Evolutionary conservation across 2,888 invertebrate genomes (phyloP).

Genomic region (Sphaerophoria rueppellii): DNA sequence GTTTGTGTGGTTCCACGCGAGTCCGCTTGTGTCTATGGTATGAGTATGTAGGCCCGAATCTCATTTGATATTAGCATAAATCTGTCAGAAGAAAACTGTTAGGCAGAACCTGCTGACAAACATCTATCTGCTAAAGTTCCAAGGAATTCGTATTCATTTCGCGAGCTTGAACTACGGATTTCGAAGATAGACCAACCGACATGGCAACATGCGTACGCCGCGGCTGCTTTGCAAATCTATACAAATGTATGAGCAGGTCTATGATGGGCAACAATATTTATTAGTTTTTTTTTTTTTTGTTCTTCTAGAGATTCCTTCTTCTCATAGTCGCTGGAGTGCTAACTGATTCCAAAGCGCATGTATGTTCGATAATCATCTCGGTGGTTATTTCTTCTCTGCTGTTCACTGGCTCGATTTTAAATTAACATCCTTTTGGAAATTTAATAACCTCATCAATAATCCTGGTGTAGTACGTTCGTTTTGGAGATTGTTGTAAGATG

Average conservation of each 20-base stretch:
- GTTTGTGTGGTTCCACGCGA: slow-evolving; percentile 14
- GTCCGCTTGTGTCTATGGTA: not conserved
- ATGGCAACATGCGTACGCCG: slow-evolving; percentile 74
- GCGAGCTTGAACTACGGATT: slow-evolving; percentile 21
- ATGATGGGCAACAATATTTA: slow-evolving; percentile 36
- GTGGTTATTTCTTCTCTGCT: slow-evolving; percentile 73
- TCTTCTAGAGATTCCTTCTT: too few species aligned
- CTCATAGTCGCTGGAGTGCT: slow-evolving; percentile 42
- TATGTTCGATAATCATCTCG: slow-evolving; percentile 75
- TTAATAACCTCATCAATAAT: slow-evolving; percentile 76
- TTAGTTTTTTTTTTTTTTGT: too few species aligned
- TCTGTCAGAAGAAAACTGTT: slow-evolving; percentile 69
- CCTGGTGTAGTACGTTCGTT: slow-evolving; percentile 32
- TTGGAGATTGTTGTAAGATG: slow-evolving; percentile 22
- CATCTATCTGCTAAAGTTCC: slow-evolving; percentile 65
- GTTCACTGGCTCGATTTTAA: slow-evolving; percentile 73
- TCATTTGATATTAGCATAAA: slow-evolving; percentile 74
- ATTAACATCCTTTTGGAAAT: slow-evolving; percentile 76
- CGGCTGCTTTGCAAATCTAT: slow-evolving; percentile 56
- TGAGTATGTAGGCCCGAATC: slow-evolving; percentile 56
- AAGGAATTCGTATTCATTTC: slow-evolving; percentile 66
- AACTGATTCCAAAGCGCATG: slow-evolving; percentile 73
- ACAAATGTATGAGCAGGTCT: slow-evolving; percentile 5
- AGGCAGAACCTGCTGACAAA: slow-evolving; percentile 68
- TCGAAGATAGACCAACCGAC: slow-evolving; percentile 67